phyloP scores from a whole-genome alignment of 2,113 vertebrate species.

The Tor tambroides region DNA sequence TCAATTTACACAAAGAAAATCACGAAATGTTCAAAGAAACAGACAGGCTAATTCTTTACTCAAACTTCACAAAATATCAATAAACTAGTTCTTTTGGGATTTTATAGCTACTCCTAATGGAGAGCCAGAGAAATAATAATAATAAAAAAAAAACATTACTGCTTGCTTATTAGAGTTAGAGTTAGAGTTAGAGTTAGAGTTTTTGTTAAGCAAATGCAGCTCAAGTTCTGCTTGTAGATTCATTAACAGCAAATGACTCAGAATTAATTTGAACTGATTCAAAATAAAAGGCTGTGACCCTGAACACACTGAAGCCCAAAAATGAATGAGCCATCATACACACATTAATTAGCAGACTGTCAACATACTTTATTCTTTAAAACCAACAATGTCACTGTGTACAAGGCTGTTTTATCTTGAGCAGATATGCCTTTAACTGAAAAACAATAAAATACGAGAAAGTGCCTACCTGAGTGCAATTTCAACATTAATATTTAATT shows the following conservation, averaged over 20 bases:
- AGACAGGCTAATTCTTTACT: neutral
- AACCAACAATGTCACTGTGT: neutral
- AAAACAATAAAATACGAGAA: neutral
- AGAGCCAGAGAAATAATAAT: neutral
- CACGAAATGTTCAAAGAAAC: neutral
- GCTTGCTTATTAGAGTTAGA: neutral
- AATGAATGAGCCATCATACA: neutral
- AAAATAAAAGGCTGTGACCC: neutral
- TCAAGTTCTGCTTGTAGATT: neutral
- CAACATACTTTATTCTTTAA: neutral
- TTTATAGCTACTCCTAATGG: neutral
- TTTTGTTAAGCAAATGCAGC: neutral
- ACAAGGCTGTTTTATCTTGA: neutral
- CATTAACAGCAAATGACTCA: neutral
- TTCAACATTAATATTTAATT: neutral
- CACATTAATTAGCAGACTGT: neutral
- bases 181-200: neutral
- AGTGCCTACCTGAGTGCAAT: neutral
- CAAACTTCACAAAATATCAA: neutral
- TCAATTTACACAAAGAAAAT: conserved; percentile 14
- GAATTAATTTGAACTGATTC: neutral
- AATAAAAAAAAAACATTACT: neutral
- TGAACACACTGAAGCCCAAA: neutral
- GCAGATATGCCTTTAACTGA: neutral
- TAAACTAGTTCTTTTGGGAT: neutral